Conservation (phyloP, 2,888 invertebrate species). For the Notocelia uddmanniana region DNA sequence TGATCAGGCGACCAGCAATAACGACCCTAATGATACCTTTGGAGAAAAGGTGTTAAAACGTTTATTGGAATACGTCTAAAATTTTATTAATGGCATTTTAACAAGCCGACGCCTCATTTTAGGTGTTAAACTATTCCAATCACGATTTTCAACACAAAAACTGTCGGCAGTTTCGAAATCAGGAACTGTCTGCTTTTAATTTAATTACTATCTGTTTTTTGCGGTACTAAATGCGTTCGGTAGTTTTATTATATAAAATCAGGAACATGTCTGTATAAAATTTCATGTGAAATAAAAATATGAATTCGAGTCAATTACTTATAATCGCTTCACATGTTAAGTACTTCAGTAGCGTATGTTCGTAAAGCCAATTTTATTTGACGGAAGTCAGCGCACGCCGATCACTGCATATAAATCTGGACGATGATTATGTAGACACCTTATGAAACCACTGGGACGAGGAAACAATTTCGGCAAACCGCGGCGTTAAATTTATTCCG, state of each 20-base stretch:
- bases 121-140: conserved; percentile 71
- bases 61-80: conserved; percentile 83
- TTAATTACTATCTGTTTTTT: conserved; percentile 28
- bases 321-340: conserved; percentile 28
- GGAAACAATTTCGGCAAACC: conserved; percentile 47
- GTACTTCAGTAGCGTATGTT: conserved; percentile 22
- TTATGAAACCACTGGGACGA: conserved; percentile 37
- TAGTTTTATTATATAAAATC: conserved; percentile 13
- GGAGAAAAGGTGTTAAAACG: conserved; percentile 84
- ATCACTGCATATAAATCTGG: conserved; percentile 19
- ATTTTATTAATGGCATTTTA: conserved; percentile 84
- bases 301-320: conserved; percentile 21
- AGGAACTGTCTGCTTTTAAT: conserved; percentile 17
- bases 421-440: conserved; percentile 34
- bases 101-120: conserved; percentile 77
- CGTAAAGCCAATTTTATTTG: conserved; percentile 28
- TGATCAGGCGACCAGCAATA: conserved; percentile 68
- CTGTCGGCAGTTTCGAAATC: conserved; percentile 4
- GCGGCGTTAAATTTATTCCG: conserved; percentile 48
- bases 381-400: conserved; percentile 10
- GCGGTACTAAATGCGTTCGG: conserved; percentile 2
- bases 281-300: conserved; percentile 17
- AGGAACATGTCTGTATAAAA: conserved; percentile 12
- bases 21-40: conserved; percentile 81
- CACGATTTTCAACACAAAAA: conserved; percentile 39